Evolutionary conservation across 2,888 invertebrate species (phyloP), one percentile per base, ranked within the genome.

Genomic region (Metopia argyrocephala): DNA sequence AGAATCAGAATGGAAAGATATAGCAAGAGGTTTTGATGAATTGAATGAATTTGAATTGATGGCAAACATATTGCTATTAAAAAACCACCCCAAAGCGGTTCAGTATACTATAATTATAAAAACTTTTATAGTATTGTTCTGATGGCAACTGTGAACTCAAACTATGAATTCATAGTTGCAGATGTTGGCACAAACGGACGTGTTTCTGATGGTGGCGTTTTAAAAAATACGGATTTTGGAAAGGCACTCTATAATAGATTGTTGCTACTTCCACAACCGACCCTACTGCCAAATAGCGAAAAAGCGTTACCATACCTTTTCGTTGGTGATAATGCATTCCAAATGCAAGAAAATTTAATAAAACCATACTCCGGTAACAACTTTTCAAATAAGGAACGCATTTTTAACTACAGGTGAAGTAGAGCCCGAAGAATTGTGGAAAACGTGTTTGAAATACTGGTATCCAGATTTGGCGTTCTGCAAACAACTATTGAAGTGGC

Each of bases 391-490:
- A 56, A 80, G 7, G 62, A 78, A 50, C 70, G 57, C 1, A 28
- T 73, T 45, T 79, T 69, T 45, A 82, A 79, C 48, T 71, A 78
- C 20, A 45, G 66, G 28, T 21, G 81, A 6, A 75, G 76, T 23
- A 27, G 76, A 27, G 70, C 71, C 0, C 45, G 71, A 2, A 25
- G 69, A 56, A 75, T 74, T 48, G 79, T 76, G 9, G 82, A 83
- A 74, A 78, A 82, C 31, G 75, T 69, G 1, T 82, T 79, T 21
- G 83, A 74, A 6, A 81, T 76, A 46, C 46, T 78, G 20, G 56
- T 61, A 3, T 48, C 66, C 7, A 46, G 75, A 18, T 79, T 80
- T 52, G 25, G 74, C 38, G 57, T 82, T 57, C 28, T 82, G 20
- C 61, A 66, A 54, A 56, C 28, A 1, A 62, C 50, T 7, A 76